Evolutionary conservation across 2,888 invertebrate genomes (phyloP).

Genomic region (Lasioglossum calceatum): DNA sequence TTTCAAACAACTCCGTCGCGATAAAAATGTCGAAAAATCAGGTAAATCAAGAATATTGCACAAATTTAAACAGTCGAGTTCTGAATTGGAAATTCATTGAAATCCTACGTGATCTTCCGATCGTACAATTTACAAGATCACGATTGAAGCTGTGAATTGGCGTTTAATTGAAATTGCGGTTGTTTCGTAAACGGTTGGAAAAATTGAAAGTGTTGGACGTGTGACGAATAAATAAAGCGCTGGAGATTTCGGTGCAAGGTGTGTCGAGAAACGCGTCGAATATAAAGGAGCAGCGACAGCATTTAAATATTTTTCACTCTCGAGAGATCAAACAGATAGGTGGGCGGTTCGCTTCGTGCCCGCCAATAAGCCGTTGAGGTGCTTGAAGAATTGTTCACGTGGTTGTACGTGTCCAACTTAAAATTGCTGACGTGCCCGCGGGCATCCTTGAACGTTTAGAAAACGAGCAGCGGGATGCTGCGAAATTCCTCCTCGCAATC

Average conservation of each 20-base stretch:
- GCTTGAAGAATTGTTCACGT: slow-evolving; percentile 63
- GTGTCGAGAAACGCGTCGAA: slow-evolving; percentile 20
- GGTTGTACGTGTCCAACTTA: slow-evolving; percentile 67
- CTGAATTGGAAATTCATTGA: no score
- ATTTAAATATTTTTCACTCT: slow-evolving; percentile 81
- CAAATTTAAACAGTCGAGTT: no score
- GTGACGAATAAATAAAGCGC: background rate
- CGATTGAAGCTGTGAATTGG: no score
- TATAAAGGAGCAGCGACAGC: slow-evolving; percentile 56
- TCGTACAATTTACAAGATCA: no score
- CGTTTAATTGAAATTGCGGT: background rate
- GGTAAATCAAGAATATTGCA: background rate
- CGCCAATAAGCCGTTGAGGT: slow-evolving; percentile 79
- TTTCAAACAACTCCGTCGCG: background rate
- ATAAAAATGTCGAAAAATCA: background rate
- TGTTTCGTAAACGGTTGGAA: background rate
- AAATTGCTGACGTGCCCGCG: slow-evolving; percentile 74
- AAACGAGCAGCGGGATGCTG: slow-evolving; percentile 26
- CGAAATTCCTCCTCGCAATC: background rate
- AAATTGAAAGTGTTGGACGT: background rate
- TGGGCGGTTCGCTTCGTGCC: slow-evolving; percentile 80
- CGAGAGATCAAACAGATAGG: slow-evolving; percentile 81
- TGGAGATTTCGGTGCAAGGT: background rate
- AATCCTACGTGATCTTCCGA: no score
- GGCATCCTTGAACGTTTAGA: slow-evolving; percentile 46